Base-by-base conservation (phyloP, 2,797 vertebrate genomes). In the Spinus pinus region DNA sequence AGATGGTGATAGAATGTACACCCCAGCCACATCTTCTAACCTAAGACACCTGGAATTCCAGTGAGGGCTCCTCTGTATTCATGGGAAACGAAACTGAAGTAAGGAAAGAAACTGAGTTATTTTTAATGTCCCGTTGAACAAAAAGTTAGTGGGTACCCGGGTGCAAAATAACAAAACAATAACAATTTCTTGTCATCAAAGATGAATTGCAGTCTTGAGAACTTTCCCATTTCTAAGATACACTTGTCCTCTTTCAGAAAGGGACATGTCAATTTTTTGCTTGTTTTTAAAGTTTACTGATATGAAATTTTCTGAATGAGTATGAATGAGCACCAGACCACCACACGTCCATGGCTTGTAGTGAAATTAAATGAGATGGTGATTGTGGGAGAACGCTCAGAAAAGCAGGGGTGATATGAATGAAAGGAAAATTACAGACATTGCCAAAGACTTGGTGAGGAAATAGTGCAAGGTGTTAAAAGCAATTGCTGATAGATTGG, bases 1-100 rank as follows among this genome's bases (percentile, higher is more conserved):
- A n/a, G 53, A n/a, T 10, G 13, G 53, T 0, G 1, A 14, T n/a
- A n/a, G 20, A 54, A 54, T 22, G n/a, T 9, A n/a, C 9, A 54
- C 9, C 30, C 53, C 53, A 7, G 53, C 31, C 53, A 54, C 53
- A 54, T n/a, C 53, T 54, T 54, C 31, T 9, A n/a, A 22, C 30
- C 20, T n/a, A 54, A 54, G 51, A 54, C 30, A 22, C 20, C 31
- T n/a, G 35, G 44, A 22, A 37, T 47, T 78, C n/a, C 46, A 6
- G 0, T 41, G 31, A 27, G 66, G 28, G 22, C 12, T 70, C 7
- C 42, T 65, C 31, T 66, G 4, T 49, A 6, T 30, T 56, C 24
- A 13, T 8, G 12, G 41, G 61, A 31, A 39, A 28, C 12, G 15
- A 72, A 60, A 71, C 9, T 53, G 35, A 75, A 72, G 8, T 3